Conservation (phyloP, 2,888 invertebrate species). For the Sicus ferrugineus region DNA sequence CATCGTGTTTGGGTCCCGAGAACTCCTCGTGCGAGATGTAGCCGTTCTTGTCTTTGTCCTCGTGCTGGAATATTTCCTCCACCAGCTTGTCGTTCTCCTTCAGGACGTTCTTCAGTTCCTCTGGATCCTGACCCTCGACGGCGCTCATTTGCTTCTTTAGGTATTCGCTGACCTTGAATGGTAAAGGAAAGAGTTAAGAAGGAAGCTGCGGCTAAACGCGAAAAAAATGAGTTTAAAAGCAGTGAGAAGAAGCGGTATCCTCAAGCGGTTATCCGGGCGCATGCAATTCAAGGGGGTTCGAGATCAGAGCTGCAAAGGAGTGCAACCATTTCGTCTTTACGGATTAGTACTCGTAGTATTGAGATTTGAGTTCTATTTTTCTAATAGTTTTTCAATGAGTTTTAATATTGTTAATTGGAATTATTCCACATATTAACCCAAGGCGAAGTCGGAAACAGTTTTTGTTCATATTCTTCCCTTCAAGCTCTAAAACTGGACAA, state of each 20-base stretch:
- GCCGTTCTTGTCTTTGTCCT: constrained; percentile 96
- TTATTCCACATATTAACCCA: no score
- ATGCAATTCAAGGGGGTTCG: no score
- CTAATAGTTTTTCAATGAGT: no score
- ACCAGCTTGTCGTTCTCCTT: constrained; percentile 92
- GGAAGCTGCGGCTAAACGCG: constrained; percentile 9
- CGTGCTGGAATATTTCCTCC: constrained; percentile 96
- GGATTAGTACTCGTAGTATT: background rate
- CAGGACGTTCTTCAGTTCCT: constrained; percentile 83
- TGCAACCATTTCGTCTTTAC: background rate
- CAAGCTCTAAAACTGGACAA: no score
- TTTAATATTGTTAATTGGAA: no score
- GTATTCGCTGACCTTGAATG: constrained; percentile 84
- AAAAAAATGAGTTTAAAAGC: constrained; percentile 25
- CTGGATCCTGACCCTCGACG: constrained; percentile 77
- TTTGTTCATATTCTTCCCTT: no score
- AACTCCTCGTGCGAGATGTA: constrained; percentile 96
- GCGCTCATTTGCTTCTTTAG: constrained; percentile 91
- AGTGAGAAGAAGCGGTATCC: background rate
- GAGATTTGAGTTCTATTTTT: no score
- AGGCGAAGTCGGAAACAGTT: no score
- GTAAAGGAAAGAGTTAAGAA: constrained; percentile 20
- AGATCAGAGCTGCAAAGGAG: no score
- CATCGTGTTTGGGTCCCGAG: constrained; percentile 97
- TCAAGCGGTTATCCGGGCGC: no score